phyloP scores from a whole-genome alignment of 2,888 invertebrate genomes.

The Allophyes oxyacanthae region DNA sequence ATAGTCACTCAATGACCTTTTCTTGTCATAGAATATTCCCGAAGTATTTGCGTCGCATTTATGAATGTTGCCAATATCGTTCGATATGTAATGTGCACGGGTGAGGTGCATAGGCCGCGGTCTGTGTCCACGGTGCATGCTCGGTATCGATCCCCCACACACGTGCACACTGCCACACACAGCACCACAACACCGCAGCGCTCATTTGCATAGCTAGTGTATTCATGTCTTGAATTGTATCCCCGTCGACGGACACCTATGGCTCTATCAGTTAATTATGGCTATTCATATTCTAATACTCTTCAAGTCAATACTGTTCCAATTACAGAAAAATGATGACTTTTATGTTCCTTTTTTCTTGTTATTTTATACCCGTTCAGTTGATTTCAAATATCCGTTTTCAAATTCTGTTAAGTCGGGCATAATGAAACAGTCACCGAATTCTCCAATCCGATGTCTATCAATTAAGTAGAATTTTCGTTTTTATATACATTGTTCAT shows the following conservation, averaged over 20 bases:
- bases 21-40: no score
- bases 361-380: neutral
- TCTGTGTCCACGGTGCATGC: conserved; percentile 22
- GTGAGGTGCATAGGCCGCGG: conserved; percentile 20
- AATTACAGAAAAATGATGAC: conserved; percentile 18
- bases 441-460: no score
- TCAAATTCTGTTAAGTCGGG: no score
- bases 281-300: conserved; percentile 38
- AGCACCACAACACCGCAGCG: conserved; percentile 9
- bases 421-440: no score
- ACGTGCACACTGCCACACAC: conserved; percentile 26
- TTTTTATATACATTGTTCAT: no score
- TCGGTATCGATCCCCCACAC: conserved; percentile 48
- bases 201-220: conserved; percentile 43
- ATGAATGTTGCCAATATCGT: conserved; percentile 14
- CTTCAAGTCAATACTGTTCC: conserved; percentile 21
- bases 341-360: conserved; percentile 4
- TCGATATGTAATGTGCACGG: conserved; percentile 7
- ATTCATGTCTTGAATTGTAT: conserved; percentile 31
- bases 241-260: conserved; percentile 14
- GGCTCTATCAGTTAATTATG: conserved; percentile 32
- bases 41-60: neutral
- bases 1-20: no score
- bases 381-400: neutral
- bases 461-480: no score